Evolutionary conservation across 2,113 vertebrate genomes (phyloP).

Genomic region (Dromiciops gliroides): DNA sequence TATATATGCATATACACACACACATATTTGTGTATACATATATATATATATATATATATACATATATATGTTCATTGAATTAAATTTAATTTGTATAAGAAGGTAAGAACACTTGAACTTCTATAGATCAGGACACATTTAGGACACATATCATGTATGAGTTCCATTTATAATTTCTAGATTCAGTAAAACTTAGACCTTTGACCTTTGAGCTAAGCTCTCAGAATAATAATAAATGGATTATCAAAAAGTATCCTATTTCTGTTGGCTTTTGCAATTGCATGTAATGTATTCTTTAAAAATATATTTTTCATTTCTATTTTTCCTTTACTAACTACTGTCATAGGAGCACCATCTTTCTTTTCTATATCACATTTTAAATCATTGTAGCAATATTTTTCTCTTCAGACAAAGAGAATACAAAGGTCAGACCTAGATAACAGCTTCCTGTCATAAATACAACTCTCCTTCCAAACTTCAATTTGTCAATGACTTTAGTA

Average conservation of each 20-base stretch:
- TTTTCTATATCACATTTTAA: background rate
- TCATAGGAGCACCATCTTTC: background rate
- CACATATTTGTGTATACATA: too few species aligned
- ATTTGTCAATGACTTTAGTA: background rate
- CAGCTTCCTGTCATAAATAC: background rate
- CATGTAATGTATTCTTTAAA: constrained; percentile 15
- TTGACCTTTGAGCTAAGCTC: background rate
- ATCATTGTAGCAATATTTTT: background rate
- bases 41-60: too few species aligned
- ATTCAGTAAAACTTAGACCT: background rate
- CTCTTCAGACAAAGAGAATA: background rate
- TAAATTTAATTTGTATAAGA: background rate
- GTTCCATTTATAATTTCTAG: background rate
- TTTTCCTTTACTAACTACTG: background rate
- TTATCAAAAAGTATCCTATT: background rate
- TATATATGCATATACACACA: too few species aligned
- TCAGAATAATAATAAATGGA: background rate
- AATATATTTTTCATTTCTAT: background rate
- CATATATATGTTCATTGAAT: background rate
- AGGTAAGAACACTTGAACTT: background rate
- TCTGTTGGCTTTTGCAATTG: background rate
- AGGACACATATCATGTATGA: background rate
- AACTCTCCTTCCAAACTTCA: background rate
- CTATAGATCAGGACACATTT: background rate
- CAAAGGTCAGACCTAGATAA: background rate